Evolutionary conservation across 2,797 vertebrate species (phyloP), one percentile per base, ranked within the genome.

Genomic region (Myotis daubentonii): DNA sequence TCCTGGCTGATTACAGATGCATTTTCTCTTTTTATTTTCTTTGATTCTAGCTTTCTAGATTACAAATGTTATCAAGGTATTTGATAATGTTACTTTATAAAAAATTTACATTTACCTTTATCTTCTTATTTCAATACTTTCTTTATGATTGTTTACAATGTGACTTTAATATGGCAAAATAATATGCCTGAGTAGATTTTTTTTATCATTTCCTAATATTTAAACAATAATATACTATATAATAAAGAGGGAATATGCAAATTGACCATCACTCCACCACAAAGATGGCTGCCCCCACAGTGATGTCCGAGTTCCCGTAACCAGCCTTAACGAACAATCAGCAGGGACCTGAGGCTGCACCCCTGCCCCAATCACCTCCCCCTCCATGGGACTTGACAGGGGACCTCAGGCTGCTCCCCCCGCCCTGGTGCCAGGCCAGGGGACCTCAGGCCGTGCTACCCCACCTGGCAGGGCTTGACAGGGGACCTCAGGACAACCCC

Each of bases 51-150:
- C 28, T 82, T 93, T 82, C 30, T 44, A 66, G 16, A 66, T 89
- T 78, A 47, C 25, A 89, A 22, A 71, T 86, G 6, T 92, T 49
- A 57, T 36, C 41, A 84, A 25, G 57, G 16, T 25, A 88, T 82
- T 89, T 94, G 38, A 65, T 86, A 85, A 89, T 57, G 15, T 17
- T 47, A 36, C 44, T 33, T 84, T 62, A 75, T 28, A 66, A 30
- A 55, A 68, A 23, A 9, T n/a, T 91, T 81, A 22, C 7, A 85
- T 16, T 38, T 25, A 23, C 15, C 22, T 68, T 85, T 86, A 57
- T n/a, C 23, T 55, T 72, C 17, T 86, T 80, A 47, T 81, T 91
- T 87, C 22, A 28, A 66, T 81, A 57, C 20, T 87, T 81, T 38
- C 47, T 91, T 91, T 23, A 66, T 72, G 47, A 28, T 91, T 86